A percentile compares a stretch with the other conserved stretches of the same genome.
Evolutionary conservation across 2,888 invertebrate genomes (phyloP).

Genomic region (Thelaira solivaga): DNA sequence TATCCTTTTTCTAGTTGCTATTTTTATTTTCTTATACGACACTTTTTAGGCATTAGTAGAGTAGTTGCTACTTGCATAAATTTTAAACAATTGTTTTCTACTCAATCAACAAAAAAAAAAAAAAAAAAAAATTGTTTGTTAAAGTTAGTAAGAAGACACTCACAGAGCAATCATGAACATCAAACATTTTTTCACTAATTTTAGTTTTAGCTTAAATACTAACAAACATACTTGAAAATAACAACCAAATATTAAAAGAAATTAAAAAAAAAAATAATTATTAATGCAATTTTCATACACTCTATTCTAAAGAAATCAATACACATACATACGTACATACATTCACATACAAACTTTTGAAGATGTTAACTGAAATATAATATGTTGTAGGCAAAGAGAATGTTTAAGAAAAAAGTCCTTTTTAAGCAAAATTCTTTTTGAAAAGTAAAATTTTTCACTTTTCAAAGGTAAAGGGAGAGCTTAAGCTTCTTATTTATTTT

Average conservation of each 20-base stretch:
- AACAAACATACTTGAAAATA: slow-evolving; percentile 6
- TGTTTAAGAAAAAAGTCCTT: slow-evolving; percentile 9
- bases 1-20: slow-evolving; percentile 36
- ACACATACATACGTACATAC: slow-evolving; percentile 35
- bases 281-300: slow-evolving; percentile 20
- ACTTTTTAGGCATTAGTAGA: background rate
- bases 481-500: too few species aligned
- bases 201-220: background rate
- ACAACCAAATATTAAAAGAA: background rate
- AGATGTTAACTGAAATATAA: slow-evolving; percentile 32
- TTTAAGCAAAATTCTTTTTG: slow-evolving; percentile 4
- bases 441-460: too few species aligned
- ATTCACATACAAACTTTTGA: slow-evolving; percentile 19
- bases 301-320: slow-evolving; percentile 4
- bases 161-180: slow-evolving; percentile 42
- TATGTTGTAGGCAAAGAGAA: background rate
- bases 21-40: background rate
- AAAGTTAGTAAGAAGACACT: slow-evolving; percentile 3
- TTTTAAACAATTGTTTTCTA: background rate
- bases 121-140: too few species aligned
- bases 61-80: background rate
- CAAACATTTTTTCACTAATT: background rate
- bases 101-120: too few species aligned
- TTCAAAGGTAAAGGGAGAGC: too few species aligned
- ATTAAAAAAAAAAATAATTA: background rate